These are phyloP conservation scores for Cabera pusaria DNA, from an alignment of 2,888 invertebrate genomes.

Conservation along the genomic window DNA sequence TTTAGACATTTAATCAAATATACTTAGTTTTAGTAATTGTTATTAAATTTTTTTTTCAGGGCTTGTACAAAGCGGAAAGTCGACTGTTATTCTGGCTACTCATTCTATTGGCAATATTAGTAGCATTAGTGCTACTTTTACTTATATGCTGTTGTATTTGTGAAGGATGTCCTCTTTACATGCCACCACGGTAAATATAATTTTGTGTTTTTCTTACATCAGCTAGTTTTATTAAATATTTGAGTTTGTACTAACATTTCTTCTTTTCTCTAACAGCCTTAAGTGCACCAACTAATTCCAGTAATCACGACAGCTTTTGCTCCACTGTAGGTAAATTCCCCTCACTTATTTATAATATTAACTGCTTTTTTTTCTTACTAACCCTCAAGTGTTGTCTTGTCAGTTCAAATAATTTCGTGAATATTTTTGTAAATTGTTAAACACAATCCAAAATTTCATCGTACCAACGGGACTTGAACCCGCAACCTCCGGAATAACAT, in stretches of 20 bases:
- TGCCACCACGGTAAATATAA: constrained; percentile 85
- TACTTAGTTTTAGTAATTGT: too few species aligned
- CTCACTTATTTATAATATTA: not conserved
- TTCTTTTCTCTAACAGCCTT: constrained; percentile 64
- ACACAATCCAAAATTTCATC: too few species aligned
- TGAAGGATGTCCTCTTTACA: constrained; percentile 92
- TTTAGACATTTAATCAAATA: too few species aligned
- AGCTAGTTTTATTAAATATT: not conserved
- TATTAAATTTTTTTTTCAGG: constrained; percentile 82
- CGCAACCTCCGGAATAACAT: too few species aligned
- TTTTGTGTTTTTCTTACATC: constrained; percentile 1
- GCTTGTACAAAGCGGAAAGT: constrained; percentile 88
- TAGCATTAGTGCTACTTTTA: constrained; percentile 87
- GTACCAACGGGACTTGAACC: too few species aligned
- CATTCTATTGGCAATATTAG: constrained; percentile 88
- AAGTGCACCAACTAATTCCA: constrained; percentile 69
- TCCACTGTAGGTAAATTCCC: constrained; percentile 54
- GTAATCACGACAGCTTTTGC: constrained; percentile 57
- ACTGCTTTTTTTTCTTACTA: constrained; percentile 1
- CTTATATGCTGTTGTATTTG: constrained; percentile 93
- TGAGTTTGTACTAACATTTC: constrained; percentile 42
- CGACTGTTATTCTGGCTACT: constrained; percentile 90
- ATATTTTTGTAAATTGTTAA: too few species aligned
- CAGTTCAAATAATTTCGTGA: too few species aligned
- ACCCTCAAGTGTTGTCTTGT: too few species aligned